phyloP scores from a whole-genome alignment of 2,888 invertebrate species.

The Tenthredo distinguenda region DNA sequence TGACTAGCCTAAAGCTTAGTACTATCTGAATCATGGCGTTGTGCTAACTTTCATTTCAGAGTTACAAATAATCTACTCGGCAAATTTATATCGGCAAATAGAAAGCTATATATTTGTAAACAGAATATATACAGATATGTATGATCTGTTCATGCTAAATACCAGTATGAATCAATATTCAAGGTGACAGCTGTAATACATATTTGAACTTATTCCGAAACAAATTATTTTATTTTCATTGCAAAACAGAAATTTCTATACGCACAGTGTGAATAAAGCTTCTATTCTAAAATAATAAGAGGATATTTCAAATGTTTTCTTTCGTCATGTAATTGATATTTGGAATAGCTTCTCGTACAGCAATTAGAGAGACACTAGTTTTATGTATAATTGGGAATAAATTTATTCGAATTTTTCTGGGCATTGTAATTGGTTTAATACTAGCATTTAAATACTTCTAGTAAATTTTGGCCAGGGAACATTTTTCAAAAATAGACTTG shows the following conservation, averaged over 20 bases:
- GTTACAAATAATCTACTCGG: not conserved
- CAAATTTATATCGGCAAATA: not conserved
- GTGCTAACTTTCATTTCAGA: not conserved
- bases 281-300: not conserved
- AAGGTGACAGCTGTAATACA: not conserved
- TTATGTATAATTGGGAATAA: not conserved
- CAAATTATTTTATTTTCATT: not conserved
- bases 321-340: not conserved
- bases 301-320: not conserved
- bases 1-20: not conserved
- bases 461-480: slow-evolving; percentile 70
- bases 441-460: slow-evolving; percentile 61
- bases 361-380: not conserved
- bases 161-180: not conserved
- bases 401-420: slow-evolving; percentile 7
- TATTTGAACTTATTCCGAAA: not conserved
- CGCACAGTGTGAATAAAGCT: not conserved
- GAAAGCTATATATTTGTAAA: slow-evolving; percentile 13
- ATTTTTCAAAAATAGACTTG: slow-evolving; percentile 74
- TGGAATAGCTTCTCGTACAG: not conserved
- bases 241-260: not conserved
- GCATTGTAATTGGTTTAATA: slow-evolving; percentile 41
- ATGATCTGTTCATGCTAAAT: not conserved
- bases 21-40: not conserved
- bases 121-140: slow-evolving; percentile 4